Conservation (phyloP, 2,797 vertebrate species). For the Lycodopsis pacificus region DNA sequence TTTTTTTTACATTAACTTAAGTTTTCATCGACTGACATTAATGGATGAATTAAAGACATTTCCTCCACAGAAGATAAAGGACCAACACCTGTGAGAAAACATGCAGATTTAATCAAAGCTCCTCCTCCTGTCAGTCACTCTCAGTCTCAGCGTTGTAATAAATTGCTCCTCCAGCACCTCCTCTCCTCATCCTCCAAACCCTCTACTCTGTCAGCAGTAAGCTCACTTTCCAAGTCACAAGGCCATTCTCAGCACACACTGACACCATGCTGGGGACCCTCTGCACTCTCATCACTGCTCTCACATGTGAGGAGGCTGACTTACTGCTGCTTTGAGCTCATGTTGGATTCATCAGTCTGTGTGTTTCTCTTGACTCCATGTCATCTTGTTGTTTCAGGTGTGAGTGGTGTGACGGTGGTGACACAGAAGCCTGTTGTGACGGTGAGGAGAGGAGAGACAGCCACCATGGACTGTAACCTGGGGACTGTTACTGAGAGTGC, state of each 20-base stretch:
- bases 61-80: not conserved
- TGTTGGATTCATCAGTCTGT: too few relatives aligned
- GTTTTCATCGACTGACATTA: not conserved
- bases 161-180: conserved; percentile 36
- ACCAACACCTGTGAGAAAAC: not conserved
- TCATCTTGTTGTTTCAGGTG: too few relatives aligned
- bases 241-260: too few relatives aligned
- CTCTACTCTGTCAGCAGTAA: conserved; percentile 57
- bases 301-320: too few relatives aligned
- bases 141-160: conserved; percentile 36
- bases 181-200: conserved; percentile 46
- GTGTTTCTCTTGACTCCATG: too few relatives aligned
- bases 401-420: conserved; percentile 56
- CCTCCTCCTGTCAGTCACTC: conserved; percentile 23
- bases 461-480: conserved; percentile 69
- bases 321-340: too few relatives aligned
- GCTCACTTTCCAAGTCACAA: conserved; percentile 37
- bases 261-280: too few relatives aligned
- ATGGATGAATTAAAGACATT: not conserved
- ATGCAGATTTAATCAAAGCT: not conserved
- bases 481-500: not conserved
- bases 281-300: too few relatives aligned
- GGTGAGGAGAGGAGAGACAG: conserved; percentile 59
- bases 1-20: too few relatives aligned
- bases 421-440: conserved; percentile 70